These are phyloP conservation scores for Nymphalis urticae DNA, from an alignment of 2,888 invertebrate species.

Conservation along the genomic window DNA sequence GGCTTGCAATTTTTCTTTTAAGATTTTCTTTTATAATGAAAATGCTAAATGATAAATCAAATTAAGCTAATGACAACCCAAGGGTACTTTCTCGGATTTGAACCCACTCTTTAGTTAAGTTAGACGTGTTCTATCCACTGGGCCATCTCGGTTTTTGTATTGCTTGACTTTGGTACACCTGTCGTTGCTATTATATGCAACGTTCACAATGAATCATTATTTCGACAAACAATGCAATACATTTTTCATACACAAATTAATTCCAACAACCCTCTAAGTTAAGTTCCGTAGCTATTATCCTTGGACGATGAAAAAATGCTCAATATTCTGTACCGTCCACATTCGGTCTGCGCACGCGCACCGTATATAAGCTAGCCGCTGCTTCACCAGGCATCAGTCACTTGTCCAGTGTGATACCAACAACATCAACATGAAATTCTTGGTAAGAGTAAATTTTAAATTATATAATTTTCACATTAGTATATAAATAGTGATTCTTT, in stretches of 20 bases:
- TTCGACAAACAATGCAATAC: conserved; percentile 14
- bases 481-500: not conserved
- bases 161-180: too few species aligned
- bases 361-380: conserved; percentile 55
- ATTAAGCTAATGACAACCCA: too few species aligned
- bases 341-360: conserved; percentile 35
- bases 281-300: conserved; percentile 49
- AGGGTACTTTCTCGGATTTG: too few species aligned
- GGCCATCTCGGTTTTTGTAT: too few species aligned
- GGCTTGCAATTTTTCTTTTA: too few species aligned
- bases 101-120: too few species aligned
- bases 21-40: too few species aligned
- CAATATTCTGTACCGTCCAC: conserved; percentile 45
- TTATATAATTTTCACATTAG: not conserved
- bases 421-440: conserved; percentile 64
- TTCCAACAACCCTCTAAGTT: conserved; percentile 33
- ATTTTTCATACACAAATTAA: conserved; percentile 8
- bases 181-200: too few species aligned
- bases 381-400: conserved; percentile 57
- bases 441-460: conserved; percentile 53
- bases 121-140: too few species aligned
- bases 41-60: too few species aligned
- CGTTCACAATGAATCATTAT: not conserved
- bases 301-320: conserved; percentile 51
- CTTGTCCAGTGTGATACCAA: conserved; percentile 48